These are phyloP conservation scores for Scolopax rusticola DNA, from an alignment of 2,797 vertebrate genomes.

Conservation along the genomic window DNA sequence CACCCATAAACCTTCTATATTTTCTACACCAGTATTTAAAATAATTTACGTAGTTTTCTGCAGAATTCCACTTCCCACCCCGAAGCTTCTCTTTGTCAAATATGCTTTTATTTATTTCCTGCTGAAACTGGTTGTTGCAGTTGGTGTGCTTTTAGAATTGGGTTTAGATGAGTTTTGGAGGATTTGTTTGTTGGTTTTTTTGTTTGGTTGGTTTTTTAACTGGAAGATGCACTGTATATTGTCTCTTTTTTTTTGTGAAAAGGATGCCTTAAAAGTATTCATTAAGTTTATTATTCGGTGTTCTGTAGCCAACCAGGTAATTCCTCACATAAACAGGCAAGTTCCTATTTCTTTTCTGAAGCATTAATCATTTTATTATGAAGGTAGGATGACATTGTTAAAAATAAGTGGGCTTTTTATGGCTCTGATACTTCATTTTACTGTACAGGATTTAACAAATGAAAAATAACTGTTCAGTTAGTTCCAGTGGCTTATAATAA, in stretches of 20 bases:
- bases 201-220: background rate
- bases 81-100: background rate
- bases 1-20: background rate
- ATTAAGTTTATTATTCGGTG: background rate
- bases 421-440: background rate
- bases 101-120: background rate
- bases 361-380: background rate
- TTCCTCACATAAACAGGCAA: background rate
- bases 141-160: background rate
- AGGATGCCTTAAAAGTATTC: background rate
- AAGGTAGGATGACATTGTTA: background rate
- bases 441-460: background rate
- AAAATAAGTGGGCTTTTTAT: background rate
- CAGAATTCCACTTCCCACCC: too few relatives aligned
- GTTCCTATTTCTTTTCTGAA: background rate
- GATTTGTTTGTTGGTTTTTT: background rate
- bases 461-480: background rate
- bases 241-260: background rate
- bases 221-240: background rate
- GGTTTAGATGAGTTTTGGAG: background rate
- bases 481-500: background rate
- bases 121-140: background rate
- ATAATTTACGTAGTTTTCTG: background rate
- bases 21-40: background rate
- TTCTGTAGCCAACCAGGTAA: background rate